Conservation (phyloP, 2,113 vertebrate genomes). For the Megaleporinus macrocephalus region DNA sequence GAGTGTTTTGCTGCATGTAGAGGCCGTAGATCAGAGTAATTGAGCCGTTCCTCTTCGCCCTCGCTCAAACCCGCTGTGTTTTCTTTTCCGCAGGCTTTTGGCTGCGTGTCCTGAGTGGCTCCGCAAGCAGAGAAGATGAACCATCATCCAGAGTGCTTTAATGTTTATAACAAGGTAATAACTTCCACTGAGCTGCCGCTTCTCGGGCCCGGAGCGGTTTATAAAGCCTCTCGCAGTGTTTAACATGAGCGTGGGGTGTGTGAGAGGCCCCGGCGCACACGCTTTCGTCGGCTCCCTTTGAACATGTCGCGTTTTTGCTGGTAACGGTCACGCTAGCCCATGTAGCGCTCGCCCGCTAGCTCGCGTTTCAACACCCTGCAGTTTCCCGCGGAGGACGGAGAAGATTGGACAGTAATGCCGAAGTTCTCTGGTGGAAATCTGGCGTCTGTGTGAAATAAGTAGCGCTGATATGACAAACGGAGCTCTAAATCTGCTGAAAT, state of each 20-base stretch:
- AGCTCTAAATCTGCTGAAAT: conserved; percentile 69
- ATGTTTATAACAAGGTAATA: conserved; percentile 88
- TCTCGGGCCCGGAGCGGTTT: conserved; percentile 6
- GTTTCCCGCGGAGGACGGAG: background rate
- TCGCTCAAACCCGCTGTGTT: conserved; percentile 10
- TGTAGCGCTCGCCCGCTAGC: background rate
- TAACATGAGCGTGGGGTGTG: background rate
- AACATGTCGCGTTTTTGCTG: background rate
- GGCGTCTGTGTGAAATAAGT: conserved; percentile 56
- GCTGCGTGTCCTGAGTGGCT: conserved; percentile 88
- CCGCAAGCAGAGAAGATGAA: conserved; percentile 90
- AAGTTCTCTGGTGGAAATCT: conserved; percentile 60
- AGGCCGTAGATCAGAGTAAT: background rate
- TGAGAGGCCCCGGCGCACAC: background rate
- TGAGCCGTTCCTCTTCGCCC: background rate
- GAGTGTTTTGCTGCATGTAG: background rate
- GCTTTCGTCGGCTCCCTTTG: background rate
- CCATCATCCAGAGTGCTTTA: conserved; percentile 90
- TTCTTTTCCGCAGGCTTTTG: conserved; percentile 78
- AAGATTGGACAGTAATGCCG: conserved; percentile 51
- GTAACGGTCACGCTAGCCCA: background rate
- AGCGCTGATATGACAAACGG: conserved; percentile 66
- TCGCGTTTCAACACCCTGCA: background rate
- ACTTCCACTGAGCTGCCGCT: conserved; percentile 8
- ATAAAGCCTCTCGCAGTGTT: conserved; percentile 4